Evolutionary conservation across 2,888 invertebrate species (phyloP).

Genomic region (Eupithecia subumbrata): DNA sequence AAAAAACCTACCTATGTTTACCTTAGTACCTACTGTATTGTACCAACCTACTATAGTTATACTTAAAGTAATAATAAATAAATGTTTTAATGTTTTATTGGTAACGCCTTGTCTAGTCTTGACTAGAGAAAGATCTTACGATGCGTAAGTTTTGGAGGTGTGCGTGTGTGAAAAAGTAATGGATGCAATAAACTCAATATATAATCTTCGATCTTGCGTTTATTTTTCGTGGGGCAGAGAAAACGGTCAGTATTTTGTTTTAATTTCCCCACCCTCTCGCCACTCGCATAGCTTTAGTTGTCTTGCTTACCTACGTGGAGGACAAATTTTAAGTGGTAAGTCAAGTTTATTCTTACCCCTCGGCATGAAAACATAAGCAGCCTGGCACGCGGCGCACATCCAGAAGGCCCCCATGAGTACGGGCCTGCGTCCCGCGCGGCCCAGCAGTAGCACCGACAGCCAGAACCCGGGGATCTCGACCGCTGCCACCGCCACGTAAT

Average conservation of each 20-base stretch:
- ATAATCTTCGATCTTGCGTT: too few relatives aligned
- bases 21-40: too few relatives aligned
- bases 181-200: too few relatives aligned
- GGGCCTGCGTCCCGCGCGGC: conserved; percentile 83
- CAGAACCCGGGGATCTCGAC: conserved; percentile 88
- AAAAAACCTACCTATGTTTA: too few relatives aligned
- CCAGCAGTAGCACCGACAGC: conserved; percentile 82
- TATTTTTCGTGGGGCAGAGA: too few relatives aligned
- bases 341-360: conserved; percentile 59
- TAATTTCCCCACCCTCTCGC: background rate
- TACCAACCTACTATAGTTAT: too few relatives aligned
- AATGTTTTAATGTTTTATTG: too few relatives aligned
- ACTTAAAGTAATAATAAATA: too few relatives aligned
- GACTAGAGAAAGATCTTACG: too few relatives aligned
- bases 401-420: conserved; percentile 83
- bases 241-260: background rate
- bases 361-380: conserved; percentile 82
- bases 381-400: conserved; percentile 83
- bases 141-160: too few relatives aligned
- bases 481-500: conserved; percentile 84
- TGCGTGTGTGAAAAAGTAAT: too few relatives aligned
- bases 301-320: background rate
- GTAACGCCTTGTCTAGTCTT: too few relatives aligned
- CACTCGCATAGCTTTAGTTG: background rate
- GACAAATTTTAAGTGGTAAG: background rate